Evolutionary conservation across 2,797 vertebrate genomes (phyloP).

Genomic region (Melanotaenia trifasciata): DNA sequence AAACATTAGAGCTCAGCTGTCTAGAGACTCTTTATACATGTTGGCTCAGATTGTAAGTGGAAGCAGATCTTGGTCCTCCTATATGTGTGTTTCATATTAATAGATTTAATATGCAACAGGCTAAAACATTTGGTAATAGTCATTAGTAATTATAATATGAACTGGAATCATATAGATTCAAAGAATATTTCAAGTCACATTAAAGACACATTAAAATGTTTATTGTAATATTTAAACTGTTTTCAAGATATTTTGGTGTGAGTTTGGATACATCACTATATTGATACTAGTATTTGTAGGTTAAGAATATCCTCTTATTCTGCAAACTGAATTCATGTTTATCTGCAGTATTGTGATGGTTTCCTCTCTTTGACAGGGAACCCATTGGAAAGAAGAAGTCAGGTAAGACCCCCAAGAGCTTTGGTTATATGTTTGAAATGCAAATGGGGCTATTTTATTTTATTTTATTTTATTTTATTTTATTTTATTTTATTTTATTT

Average conservation of each 20-base stretch:
- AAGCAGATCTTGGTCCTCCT: neutral
- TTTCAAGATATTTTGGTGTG: too few relatives aligned
- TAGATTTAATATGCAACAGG: slow-evolving; percentile 1
- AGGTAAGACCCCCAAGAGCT: slow-evolving; percentile 83
- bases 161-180: neutral
- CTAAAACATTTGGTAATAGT: too few relatives aligned
- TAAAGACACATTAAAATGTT: neutral
- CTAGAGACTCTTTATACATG: slow-evolving; percentile 22
- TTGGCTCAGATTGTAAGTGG: neutral
- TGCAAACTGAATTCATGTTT: neutral
- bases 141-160: neutral
- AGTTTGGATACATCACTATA: too few relatives aligned
- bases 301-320: neutral
- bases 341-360: slow-evolving; percentile 24
- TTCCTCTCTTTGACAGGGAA: slow-evolving; percentile 86
- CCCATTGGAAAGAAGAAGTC: slow-evolving; percentile 93
- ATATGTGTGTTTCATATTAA: neutral
- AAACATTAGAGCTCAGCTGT: slow-evolving; percentile 36
- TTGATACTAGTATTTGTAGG: neutral
- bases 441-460: neutral
- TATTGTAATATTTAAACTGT: too few relatives aligned
- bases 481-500: neutral
- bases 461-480: neutral
- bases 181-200: neutral
- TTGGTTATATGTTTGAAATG: slow-evolving; percentile 16